These are phyloP conservation scores for Buathra laborator DNA, from an alignment of 2,888 invertebrate genomes.

Conservation along the genomic window DNA sequence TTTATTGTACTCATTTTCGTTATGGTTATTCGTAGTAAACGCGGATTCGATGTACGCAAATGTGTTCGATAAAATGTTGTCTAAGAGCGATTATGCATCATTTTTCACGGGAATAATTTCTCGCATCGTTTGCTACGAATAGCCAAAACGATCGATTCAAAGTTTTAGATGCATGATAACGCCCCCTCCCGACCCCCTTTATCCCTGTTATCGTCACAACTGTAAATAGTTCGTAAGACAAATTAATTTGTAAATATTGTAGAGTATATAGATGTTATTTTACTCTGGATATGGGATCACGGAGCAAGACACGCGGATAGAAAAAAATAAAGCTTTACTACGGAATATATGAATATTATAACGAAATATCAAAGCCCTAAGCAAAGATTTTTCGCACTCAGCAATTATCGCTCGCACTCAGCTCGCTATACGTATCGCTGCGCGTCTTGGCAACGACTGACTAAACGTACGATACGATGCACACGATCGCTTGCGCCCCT, in stretches of 20 bases:
- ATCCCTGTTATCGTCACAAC: constrained; percentile 47
- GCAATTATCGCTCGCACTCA: no score
- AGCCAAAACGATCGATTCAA: constrained; percentile 7
- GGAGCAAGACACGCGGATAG: no score
- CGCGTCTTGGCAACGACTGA: no score
- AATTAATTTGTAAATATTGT: constrained; percentile 52
- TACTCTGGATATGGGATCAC: no score
- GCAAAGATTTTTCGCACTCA: no score
- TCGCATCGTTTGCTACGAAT: constrained; percentile 13
- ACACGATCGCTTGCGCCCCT: no score
- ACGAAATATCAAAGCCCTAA: no score
- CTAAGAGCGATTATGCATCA: not conserved
- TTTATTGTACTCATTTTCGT: constrained; percentile 41
- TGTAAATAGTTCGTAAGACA: constrained; percentile 63
- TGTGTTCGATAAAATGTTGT: not conserved
- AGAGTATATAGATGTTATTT: no score
- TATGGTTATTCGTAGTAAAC: not conserved
- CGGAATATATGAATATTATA: no score
- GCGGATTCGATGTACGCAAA: not conserved
- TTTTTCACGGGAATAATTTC: not conserved
- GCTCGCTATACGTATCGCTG: no score
- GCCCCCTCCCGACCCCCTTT: not conserved
- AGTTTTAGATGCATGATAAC: constrained; percentile 41
- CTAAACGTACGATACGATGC: no score
- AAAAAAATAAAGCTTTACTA: no score